Evolutionary conservation across 1,140 invertebrate species (phyloP).

Genomic region (Coelopa frigida): DNA sequence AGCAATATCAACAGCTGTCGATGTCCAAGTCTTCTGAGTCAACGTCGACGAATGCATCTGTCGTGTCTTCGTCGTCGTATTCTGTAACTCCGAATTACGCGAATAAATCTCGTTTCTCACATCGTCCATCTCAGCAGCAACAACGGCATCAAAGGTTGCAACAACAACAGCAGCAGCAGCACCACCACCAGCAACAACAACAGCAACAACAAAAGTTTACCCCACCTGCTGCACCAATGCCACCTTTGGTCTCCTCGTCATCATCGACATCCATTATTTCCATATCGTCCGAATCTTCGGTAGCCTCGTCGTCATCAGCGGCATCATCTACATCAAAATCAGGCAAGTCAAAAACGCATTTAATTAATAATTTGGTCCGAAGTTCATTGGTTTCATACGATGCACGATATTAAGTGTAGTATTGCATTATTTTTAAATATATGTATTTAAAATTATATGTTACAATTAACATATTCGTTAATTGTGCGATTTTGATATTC

Average conservation of each 20-base stretch:
- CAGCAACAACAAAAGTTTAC: conserved; percentile 14
- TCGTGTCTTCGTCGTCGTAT: conserved; percentile 5
- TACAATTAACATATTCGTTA: no score
- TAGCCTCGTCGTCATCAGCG: conserved; percentile 25
- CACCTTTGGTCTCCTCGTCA: conserved; percentile 31
- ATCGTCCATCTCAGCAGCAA: conserved; percentile 3
- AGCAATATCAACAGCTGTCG: conserved; percentile 29
- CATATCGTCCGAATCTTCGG: conserved; percentile 41
- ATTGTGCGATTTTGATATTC: no score
- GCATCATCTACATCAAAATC: conserved; percentile 11
- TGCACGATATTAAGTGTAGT: no score
- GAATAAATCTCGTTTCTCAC: conserved; percentile 11
- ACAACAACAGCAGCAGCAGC: conserved; percentile 6
- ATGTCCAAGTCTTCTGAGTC: conserved; percentile 18
- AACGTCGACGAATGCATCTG: conserved; percentile 3
- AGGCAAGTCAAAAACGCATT: no score
- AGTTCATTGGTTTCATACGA: no score
- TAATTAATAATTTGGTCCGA: no score
- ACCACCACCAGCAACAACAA: conserved; percentile 13
- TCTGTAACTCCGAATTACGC: no score
- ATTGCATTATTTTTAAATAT: no score
- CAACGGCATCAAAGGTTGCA: conserved; percentile 10
- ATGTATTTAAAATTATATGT: no score
- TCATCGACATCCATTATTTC: conserved; percentile 40
- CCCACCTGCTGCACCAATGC: conserved; percentile 8